Evolutionary conservation across 2,888 invertebrate species (phyloP), one percentile per base, ranked within the genome.

Genomic region (Axea sp.): DNA sequence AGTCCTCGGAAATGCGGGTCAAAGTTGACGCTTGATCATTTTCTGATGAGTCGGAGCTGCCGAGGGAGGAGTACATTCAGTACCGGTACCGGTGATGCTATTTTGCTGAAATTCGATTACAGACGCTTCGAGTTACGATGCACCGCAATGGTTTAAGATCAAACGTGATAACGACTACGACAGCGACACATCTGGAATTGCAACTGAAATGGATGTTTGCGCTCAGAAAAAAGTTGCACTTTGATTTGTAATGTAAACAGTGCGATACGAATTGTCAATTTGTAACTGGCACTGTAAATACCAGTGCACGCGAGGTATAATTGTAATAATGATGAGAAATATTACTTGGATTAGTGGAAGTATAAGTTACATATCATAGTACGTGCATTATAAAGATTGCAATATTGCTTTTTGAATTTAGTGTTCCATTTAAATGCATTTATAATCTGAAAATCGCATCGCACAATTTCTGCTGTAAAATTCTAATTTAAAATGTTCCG

Each of bases 51-150:
- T 8, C 8, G 30, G 45, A 17, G 35, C 3, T 15, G 26, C 7
- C 3, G 22, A 24, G 35, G 15, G 47, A 30, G n/a, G n/a, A n/a
- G 19, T 31, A 35, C 12, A 19, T 49, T 24, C 8, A n/a, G n/a
- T n/a, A n/a, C n/a, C n/a, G n/a, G n/a, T n/a, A n/a, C n/a, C n/a
- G 15, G 49, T 24, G 24, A 28, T 14, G 60, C 11, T 39, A 30
- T 35, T 47, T 30, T 19, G 41, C 41, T 31, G 39, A 30, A 31
- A 62, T 62, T 41, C 62, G 62, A 51, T 62, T 62, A 62, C 39
- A 15, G 31, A 28, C 19, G 41, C 31, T 7, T 11, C 26, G 30
- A 31, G 47, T 60, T 49, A 49, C 49, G 49, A 49, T 41, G 19
- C 24, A 49, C 49, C 24, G 49, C 22, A 62, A 51, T 19, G 41